Evolutionary conservation across 2,888 invertebrate species (phyloP), one percentile per base, ranked within the genome.

Genomic region (Melieria crassipennis): DNA sequence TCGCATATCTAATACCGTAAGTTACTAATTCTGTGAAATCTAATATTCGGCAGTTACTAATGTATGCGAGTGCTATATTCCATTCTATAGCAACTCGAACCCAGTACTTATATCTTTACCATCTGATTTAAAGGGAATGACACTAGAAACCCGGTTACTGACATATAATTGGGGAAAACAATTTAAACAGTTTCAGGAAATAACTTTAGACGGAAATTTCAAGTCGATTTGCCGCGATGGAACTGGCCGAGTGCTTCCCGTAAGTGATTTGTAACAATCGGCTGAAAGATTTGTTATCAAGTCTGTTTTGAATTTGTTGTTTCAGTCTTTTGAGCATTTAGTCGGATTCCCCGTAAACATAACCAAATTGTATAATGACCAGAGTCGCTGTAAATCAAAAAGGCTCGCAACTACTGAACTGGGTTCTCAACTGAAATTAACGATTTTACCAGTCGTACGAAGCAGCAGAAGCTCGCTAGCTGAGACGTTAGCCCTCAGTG

Each of bases 121-220:
- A 6, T 85, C 88, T 5, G 89, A 90, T 75, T 82, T 91, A 72
- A 88, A 88, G 7, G 91, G 90, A 9, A 90, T 90, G 90, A 91
- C 91, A 45, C 82, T 91, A 74, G 91, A 91, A 83, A 89, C 90
- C 69, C 88, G 91, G 70, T 85, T 91, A 65, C 85, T 90, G 73
- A 90, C 89, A 64, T 91, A 91, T 86, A 89, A 91, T 83, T 91
- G 91, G 91, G 88, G 89, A 81, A 88, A 89, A 79, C 89, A 90
- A 81, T 91, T 91, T 82, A 88, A 89, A 75, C 89, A 88, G 80
- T 91, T 91, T 81, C 90, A 91, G 81, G 88, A 89, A 69, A 89
- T 89, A 43, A 91, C 91, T 7, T 88, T 88, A 79, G 86, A 86
- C 71, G 91, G 91, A 43, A 90, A 90, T 13, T 91, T 91, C 83